These are phyloP conservation scores for Nudaria mundana DNA, from an alignment of 2,888 invertebrate genomes.

Conservation along the genomic window DNA sequence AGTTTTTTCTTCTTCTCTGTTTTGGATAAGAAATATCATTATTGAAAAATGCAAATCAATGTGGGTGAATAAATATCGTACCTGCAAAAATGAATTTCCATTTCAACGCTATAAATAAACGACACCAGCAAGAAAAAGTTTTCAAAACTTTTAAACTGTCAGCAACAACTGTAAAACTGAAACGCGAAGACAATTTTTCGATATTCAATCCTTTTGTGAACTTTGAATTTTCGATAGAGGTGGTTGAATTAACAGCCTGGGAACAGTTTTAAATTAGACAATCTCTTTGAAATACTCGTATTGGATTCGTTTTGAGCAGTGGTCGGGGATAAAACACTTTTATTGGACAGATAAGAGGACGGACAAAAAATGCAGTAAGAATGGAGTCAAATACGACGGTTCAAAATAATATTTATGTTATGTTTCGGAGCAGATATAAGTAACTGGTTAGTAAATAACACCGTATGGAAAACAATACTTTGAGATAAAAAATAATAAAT, in stretches of 20 bases:
- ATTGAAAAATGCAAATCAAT: background rate
- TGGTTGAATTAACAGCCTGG: constrained; percentile 46
- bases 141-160: constrained; percentile 39
- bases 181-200: constrained; percentile 9
- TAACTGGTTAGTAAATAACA: constrained; percentile 1
- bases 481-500: background rate
- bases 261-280: constrained; percentile 72
- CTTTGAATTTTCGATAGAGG: constrained; percentile 13
- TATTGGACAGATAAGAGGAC: constrained; percentile 72
- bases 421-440: constrained; percentile 1
- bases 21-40: background rate
- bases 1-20: background rate
- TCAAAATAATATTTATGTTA: constrained; percentile 44
- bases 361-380: constrained; percentile 61
- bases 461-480: background rate
- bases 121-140: constrained; percentile 24
- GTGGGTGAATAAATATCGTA: background rate
- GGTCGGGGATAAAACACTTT: constrained; percentile 69
- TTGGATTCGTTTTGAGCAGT: constrained; percentile 56
- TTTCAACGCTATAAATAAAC: constrained; percentile 31
- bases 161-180: constrained; percentile 26
- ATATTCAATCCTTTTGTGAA: background rate
- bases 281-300: constrained; percentile 74
- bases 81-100: constrained; percentile 12
- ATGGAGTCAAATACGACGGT: constrained; percentile 59